These are phyloP conservation scores for Monochamus saltuarius DNA, from an alignment of 1,140 invertebrate genomes.

Conservation along the genomic window DNA sequence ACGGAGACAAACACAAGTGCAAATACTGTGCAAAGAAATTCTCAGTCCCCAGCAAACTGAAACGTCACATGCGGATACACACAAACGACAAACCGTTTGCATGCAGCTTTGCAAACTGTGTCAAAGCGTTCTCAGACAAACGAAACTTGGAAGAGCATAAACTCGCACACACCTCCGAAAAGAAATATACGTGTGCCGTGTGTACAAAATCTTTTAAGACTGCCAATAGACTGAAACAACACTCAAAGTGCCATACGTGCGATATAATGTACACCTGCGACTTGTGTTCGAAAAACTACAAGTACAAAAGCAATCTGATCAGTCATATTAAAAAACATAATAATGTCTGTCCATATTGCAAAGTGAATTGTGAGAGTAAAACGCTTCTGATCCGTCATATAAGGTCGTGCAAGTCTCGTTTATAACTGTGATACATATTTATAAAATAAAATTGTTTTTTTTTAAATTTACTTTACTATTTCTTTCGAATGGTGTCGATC, in stretches of 20 bases:
- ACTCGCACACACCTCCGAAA: too few species aligned
- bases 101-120: slow-evolving; percentile 7
- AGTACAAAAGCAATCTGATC: slow-evolving; percentile 32
- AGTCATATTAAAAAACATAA: slow-evolving; percentile 33
- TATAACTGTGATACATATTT: too few species aligned
- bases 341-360: slow-evolving; percentile 16
- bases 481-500: too few species aligned
- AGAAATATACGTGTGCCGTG: too few species aligned
- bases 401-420: too few species aligned
- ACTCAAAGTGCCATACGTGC: slow-evolving; percentile 36
- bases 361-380: not conserved
- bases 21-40: slow-evolving; percentile 30
- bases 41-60: slow-evolving; percentile 29
- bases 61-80: slow-evolving; percentile 34
- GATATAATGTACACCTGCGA: slow-evolving; percentile 35
- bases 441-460: too few species aligned
- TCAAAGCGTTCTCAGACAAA: too few species aligned
- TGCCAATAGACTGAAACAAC: slow-evolving; percentile 36
- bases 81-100: slow-evolving; percentile 31
- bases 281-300: slow-evolving; percentile 29
- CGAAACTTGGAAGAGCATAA: too few species aligned
- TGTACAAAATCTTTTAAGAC: slow-evolving; percentile 30
- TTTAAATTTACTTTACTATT: too few species aligned
- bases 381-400: too few species aligned
- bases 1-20: slow-evolving; percentile 27